These are phyloP conservation scores for Aphidius gifuensis DNA, from an alignment of 1,140 invertebrate genomes.

Conservation along the genomic window DNA sequence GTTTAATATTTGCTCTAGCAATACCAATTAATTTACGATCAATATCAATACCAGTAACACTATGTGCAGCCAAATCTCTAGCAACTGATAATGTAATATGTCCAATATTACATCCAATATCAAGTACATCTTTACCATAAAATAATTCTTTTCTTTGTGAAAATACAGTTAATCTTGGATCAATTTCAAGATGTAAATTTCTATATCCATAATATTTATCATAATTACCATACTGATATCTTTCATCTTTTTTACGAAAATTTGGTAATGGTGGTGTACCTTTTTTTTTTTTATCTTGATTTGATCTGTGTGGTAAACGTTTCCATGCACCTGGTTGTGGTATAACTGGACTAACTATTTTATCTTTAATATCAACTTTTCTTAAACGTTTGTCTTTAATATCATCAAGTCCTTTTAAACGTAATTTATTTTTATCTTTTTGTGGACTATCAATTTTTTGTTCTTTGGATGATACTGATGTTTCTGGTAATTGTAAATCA, in stretches of 20 bases:
- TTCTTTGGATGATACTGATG: slow-evolving; percentile 27
- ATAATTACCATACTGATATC: slow-evolving; percentile 94
- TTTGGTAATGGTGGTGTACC: slow-evolving; percentile 57
- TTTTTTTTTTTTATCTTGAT: slow-evolving; percentile 48
- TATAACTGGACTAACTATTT: slow-evolving; percentile 89
- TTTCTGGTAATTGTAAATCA: slow-evolving; percentile 30
- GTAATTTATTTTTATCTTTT: slow-evolving; percentile 47
- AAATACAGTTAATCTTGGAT: slow-evolving; percentile 80
- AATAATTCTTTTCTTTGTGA: slow-evolving; percentile 79
- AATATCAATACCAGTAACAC: slow-evolving; percentile 93
- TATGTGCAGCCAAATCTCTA: slow-evolving; percentile 76
- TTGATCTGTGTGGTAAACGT: slow-evolving; percentile 44
- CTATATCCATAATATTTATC: slow-evolving; percentile 95
- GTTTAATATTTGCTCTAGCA: slow-evolving; percentile 76
- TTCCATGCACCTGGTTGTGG: slow-evolving; percentile 83
- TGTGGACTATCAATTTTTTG: slow-evolving; percentile 42
- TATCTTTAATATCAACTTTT: slow-evolving; percentile 72
- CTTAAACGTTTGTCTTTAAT: slow-evolving; percentile 58
- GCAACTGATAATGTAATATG: slow-evolving; percentile 88
- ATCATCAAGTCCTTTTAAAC: slow-evolving; percentile 49
- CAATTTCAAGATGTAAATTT: slow-evolving; percentile 75
- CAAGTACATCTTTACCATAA: slow-evolving; percentile 85
- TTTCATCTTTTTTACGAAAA: slow-evolving; percentile 70
- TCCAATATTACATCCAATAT: slow-evolving; percentile 97
- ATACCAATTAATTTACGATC: slow-evolving; percentile 82